Conservation (phyloP, 2,888 invertebrate species). For the Drosophila vallismaia region DNA sequence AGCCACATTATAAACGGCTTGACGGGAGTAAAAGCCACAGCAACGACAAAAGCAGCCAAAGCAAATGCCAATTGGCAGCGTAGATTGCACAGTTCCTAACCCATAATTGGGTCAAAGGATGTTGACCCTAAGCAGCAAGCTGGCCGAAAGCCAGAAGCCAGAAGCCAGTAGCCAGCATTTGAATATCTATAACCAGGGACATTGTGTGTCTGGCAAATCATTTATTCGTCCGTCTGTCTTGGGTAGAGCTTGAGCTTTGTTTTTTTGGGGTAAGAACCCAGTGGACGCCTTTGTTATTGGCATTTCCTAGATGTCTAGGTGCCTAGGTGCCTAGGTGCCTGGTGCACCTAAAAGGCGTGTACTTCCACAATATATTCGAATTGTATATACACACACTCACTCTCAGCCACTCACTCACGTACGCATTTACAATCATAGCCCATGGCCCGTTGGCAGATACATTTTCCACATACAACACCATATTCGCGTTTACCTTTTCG, state of each 20-base stretch:
- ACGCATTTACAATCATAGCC: slow-evolving; percentile 29
- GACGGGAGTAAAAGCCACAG: slow-evolving; percentile 43
- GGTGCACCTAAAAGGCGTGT: slow-evolving; percentile 67
- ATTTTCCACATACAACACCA: slow-evolving; percentile 54
- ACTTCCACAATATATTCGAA: slow-evolving; percentile 30
- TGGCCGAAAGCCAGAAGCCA: slow-evolving; percentile 23
- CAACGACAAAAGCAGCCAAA: slow-evolving; percentile 33
- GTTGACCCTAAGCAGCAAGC: slow-evolving; percentile 72
- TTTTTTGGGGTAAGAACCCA: slow-evolving; percentile 8
- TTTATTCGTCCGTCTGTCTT: slow-evolving; percentile 39
- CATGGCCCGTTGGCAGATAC: slow-evolving; percentile 61
- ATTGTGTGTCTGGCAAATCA: slow-evolving; percentile 54
- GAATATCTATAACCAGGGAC: slow-evolving; percentile 11
- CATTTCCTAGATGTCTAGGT: slow-evolving; percentile 22
- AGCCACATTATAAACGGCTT: slow-evolving; percentile 65
- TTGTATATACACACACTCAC: slow-evolving; percentile 14
- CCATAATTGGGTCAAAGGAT: slow-evolving; percentile 82
- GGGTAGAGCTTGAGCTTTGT: neutral
- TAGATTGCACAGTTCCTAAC: slow-evolving; percentile 51
- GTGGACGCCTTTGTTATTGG: slow-evolving; percentile 49
- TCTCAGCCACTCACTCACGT: slow-evolving; percentile 17
- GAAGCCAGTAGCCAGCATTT: neutral
- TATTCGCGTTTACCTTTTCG: slow-evolving; percentile 61
- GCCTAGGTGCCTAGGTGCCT: slow-evolving; percentile 5
- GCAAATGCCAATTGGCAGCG: slow-evolving; percentile 64